These are phyloP conservation scores for Holothuria scabra DNA, from an alignment of 53 echinoderm and acorn worm genomes.

Conservation along the genomic window DNA sequence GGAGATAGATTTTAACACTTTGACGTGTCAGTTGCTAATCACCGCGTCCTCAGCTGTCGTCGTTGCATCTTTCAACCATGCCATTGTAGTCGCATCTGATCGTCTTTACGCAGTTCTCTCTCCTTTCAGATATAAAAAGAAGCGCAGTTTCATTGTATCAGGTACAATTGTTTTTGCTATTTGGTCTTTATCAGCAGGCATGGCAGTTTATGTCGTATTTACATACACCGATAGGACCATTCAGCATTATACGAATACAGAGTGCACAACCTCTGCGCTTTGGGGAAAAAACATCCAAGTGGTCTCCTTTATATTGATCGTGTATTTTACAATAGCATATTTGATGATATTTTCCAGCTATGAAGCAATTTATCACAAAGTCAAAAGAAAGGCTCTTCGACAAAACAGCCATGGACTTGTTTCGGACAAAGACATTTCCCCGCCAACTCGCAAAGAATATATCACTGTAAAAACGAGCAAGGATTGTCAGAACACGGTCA, in stretches of 20 bases:
- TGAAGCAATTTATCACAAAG: not conserved
- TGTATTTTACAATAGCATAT: not conserved
- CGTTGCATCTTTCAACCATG: constrained; percentile 1
- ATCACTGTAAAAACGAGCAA: too few species aligned
- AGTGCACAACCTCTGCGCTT: not conserved
- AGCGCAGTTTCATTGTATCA: not conserved
- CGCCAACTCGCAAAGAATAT: too few species aligned
- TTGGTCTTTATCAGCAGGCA: not conserved
- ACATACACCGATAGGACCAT: not conserved
- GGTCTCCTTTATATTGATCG: not conserved
- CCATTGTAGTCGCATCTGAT: not conserved
- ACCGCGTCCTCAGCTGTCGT: not conserved
- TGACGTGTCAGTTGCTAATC: not conserved
- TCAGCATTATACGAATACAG: too few species aligned
- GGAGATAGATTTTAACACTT: not conserved
- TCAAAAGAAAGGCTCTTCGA: not conserved
- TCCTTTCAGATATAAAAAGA: constrained; percentile 5
- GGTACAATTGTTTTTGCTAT: not conserved
- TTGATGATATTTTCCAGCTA: not conserved
- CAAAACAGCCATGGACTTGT: too few species aligned
- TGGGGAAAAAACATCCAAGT: not conserved
- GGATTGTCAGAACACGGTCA: too few species aligned
- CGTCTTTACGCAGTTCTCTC: constrained; percentile 5
- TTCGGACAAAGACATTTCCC: too few species aligned
- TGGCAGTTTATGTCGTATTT: not conserved